phyloP scores from a whole-genome alignment of 1,140 invertebrate species.

The Diorhabda elongata region DNA sequence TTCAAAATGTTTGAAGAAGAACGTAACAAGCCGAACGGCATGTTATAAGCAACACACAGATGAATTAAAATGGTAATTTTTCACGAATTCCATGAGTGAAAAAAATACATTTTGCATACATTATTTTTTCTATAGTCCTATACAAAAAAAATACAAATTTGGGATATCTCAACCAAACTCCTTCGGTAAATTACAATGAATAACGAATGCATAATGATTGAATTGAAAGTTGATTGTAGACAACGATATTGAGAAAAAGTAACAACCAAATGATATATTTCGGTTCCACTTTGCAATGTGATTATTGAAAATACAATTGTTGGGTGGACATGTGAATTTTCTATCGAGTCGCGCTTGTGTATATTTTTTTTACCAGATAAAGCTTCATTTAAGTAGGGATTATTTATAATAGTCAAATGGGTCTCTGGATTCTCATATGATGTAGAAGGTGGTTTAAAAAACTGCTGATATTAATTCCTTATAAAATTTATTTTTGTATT shows the following conservation, averaged over 20 bases:
- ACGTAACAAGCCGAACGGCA: too few species aligned
- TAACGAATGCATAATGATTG: not conserved
- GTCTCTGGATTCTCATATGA: not conserved
- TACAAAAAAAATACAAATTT: not conserved
- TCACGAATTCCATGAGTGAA: too few species aligned
- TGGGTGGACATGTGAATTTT: not conserved
- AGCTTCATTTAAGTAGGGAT: not conserved
- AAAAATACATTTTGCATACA: not conserved
- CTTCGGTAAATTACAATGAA: not conserved
- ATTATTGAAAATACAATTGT: not conserved
- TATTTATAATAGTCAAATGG: not conserved
- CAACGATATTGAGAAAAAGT: not conserved
- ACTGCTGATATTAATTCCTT: not conserved
- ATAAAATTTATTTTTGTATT: not conserved
- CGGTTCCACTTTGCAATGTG: not conserved
- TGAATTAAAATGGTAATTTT: too few species aligned
- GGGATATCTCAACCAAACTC: not conserved
- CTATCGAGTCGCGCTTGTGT: not conserved
- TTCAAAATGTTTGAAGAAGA: too few species aligned
- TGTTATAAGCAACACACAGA: too few species aligned
- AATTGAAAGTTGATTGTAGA: too few species aligned
- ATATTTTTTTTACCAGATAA: not conserved
- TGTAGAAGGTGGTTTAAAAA: not conserved
- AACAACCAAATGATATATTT: not conserved
- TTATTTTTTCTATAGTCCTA: not conserved